phyloP scores from a whole-genome alignment of 2,113 vertebrate genomes.

The Alethe castanea region DNA sequence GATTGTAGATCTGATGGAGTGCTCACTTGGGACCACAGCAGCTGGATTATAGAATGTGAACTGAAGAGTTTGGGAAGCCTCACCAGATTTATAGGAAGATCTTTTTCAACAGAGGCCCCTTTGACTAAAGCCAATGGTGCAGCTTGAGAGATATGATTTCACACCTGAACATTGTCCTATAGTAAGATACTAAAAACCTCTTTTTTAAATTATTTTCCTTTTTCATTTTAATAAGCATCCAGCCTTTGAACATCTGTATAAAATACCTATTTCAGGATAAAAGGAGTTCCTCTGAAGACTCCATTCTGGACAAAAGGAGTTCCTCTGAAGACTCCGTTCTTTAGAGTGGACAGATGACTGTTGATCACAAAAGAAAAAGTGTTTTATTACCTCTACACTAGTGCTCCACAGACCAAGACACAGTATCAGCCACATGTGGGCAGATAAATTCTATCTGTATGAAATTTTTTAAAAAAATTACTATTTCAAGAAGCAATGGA shows the following conservation, averaged over 20 bases:
- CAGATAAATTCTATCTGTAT: background rate
- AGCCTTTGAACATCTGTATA: background rate
- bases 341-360: background rate
- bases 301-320: background rate
- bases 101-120: background rate
- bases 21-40: background rate
- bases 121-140: background rate
- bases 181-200: rapidly evolving
- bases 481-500: background rate
- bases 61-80: background rate
- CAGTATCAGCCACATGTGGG: rapidly evolving
- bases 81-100: background rate
- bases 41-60: background rate
- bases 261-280: background rate
- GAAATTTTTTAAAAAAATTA: rapidly evolving
- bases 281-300: background rate
- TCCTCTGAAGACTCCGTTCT: background rate
- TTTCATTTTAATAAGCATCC: background rate
- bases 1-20: background rate
- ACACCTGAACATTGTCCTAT: rapidly evolving
- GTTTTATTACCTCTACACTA: rapidly evolving
- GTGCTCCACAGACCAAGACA: background rate
- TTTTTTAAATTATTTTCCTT: background rate
- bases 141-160: background rate
- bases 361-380: background rate